Conservation (phyloP, 1,140 invertebrate species). For the Carcinoscorpius rotundicauda region DNA sequence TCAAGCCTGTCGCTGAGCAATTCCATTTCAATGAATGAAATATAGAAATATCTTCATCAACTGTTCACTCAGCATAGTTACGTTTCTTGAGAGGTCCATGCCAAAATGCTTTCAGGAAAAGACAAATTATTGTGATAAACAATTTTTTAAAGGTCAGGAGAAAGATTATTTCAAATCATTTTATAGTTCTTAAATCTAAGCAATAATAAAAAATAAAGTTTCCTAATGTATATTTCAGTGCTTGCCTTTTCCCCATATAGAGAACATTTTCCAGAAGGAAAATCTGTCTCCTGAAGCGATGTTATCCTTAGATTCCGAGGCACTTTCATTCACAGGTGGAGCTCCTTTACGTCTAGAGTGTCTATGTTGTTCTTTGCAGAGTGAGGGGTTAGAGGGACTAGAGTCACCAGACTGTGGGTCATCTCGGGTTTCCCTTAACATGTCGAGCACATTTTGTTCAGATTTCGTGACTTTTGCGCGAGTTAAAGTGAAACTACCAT, state of each 20-base stretch:
- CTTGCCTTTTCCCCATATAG: slow-evolving; percentile 10
- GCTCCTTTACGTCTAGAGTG: neutral
- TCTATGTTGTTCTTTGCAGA: slow-evolving; percentile 10
- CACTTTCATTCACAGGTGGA: slow-evolving; percentile 12
- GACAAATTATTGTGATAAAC: too few relatives aligned
- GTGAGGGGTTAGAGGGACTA: slow-evolving; percentile 14
- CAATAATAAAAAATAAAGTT: too few relatives aligned
- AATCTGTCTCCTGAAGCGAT: slow-evolving; percentile 3
- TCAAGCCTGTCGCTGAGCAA: too few relatives aligned
- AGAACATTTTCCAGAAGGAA: slow-evolving; percentile 19
- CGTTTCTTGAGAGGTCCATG: too few relatives aligned
- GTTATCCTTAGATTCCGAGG: slow-evolving; percentile 5
- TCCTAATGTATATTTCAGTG: too few relatives aligned
- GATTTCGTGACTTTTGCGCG: slow-evolving; percentile 36
- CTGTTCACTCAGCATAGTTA: too few relatives aligned
- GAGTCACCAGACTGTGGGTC: slow-evolving; percentile 18
- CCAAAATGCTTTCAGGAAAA: too few relatives aligned
- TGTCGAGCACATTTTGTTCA: slow-evolving; percentile 55
- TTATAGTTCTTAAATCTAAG: too few relatives aligned
- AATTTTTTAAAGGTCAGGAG: too few relatives aligned
- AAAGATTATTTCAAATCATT: too few relatives aligned
- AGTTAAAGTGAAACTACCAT: slow-evolving; percentile 27
- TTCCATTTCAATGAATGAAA: too few relatives aligned
- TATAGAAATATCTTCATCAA: too few relatives aligned
- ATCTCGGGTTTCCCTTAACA: slow-evolving; percentile 39